phyloP scores from a whole-genome alignment of 2,797 vertebrate species.

The Fratercula arctica region DNA sequence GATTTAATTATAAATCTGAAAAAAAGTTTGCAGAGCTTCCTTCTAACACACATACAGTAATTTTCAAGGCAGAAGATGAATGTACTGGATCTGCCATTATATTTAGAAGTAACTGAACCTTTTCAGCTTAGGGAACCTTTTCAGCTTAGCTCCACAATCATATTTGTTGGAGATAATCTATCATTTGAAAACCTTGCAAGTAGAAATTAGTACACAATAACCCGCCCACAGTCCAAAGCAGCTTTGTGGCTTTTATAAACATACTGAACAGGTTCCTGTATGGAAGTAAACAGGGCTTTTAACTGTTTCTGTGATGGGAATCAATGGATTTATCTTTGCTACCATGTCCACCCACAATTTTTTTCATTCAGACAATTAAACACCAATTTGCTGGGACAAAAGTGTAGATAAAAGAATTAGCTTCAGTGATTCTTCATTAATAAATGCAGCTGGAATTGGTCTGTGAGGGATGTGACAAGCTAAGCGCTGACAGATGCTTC shows the following conservation, averaged over 20 bases:
- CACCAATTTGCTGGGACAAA: slow-evolving; percentile 21
- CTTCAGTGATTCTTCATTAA: background rate
- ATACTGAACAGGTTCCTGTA: background rate
- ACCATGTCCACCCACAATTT: background rate
- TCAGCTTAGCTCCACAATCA: background rate
- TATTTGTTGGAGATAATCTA: background rate
- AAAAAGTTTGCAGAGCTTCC: background rate
- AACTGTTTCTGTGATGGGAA: slow-evolving; percentile 13
- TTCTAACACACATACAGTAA: background rate
- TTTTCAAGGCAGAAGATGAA: background rate
- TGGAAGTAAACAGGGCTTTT: slow-evolving; percentile 7
- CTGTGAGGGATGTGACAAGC: background rate
- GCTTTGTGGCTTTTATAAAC: background rate
- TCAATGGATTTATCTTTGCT: slow-evolving; percentile 9
- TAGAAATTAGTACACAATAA: background rate
- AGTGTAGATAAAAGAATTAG: background rate
- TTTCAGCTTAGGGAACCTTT: background rate
- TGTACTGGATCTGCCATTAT: background rate
- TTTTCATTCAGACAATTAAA: slow-evolving; percentile 34
- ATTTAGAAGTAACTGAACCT: background rate
- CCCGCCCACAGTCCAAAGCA: background rate
- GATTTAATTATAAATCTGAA: background rate
- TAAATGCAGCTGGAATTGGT: background rate
- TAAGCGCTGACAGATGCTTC: background rate
- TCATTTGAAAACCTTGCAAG: background rate